Conservation (phyloP, 92 coral and sea anemone genomes). For the Isaurus tuberculatus region DNA sequence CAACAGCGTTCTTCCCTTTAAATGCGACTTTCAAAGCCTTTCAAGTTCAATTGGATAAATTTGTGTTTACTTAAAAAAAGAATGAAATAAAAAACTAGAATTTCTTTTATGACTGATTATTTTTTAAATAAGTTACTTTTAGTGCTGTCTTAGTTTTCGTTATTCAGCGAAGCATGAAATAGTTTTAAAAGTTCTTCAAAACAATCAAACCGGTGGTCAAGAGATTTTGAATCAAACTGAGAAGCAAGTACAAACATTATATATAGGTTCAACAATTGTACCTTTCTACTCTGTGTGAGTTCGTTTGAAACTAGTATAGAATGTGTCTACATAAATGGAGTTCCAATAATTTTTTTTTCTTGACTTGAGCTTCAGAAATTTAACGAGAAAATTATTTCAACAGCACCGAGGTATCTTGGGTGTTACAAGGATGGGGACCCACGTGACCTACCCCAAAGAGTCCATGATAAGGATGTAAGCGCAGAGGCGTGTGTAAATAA, state of each 20-base stretch:
- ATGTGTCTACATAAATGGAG: no score
- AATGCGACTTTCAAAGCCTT: neutral
- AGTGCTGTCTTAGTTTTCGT: neutral
- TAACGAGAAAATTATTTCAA: constrained; percentile 15
- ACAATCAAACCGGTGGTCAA: neutral
- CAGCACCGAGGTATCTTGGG: constrained; percentile 77
- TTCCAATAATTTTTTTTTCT: no score
- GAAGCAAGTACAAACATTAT: neutral
- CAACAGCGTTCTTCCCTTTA: neutral
- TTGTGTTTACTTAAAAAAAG: neutral
- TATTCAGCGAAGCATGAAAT: constrained; percentile 40
- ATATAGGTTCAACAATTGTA: no score
- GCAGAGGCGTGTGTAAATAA: constrained; percentile 79
- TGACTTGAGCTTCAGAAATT: no score
- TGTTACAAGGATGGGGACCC: constrained; percentile 96
- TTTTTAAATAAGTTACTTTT: no score
- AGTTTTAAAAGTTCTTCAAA: neutral
- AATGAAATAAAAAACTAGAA: no score
- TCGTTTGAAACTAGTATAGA: no score
- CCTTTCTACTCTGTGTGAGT: no score
- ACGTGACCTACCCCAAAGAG: constrained; percentile 91
- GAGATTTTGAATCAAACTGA: neutral
- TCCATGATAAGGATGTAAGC: constrained; percentile 77
- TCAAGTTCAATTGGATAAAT: no score
- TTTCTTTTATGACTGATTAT: neutral